A percentile compares a stretch with the other conserved stretches of the same genome.
Conservation (phyloP, 1,140 invertebrate genomes). For the Eurosta solidaginis region DNA sequence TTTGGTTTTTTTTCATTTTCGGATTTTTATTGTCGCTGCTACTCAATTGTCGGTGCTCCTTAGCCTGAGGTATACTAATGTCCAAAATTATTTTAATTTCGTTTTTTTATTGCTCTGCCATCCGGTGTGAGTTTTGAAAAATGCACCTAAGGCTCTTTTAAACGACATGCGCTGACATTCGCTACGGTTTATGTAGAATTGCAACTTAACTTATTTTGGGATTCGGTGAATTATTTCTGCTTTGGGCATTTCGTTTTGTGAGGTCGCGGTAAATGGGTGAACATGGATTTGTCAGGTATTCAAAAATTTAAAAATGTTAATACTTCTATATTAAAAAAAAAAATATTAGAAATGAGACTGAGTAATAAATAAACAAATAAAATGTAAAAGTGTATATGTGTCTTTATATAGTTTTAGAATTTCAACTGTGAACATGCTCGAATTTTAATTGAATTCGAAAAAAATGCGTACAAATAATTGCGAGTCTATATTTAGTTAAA, state of each 20-base stretch:
- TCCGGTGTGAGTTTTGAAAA: neutral
- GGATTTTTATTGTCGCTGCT: neutral
- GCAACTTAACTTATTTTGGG: neutral
- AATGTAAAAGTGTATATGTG: no score
- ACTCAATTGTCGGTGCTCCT: neutral
- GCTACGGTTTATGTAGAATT: neutral
- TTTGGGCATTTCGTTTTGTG: neutral
- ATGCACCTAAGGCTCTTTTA: neutral
- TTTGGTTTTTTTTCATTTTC: neutral
- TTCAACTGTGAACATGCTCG: no score
- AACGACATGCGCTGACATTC: neutral
- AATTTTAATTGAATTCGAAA: no score
- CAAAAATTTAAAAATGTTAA: no score
- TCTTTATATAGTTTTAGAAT: no score
- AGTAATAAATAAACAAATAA: no score
- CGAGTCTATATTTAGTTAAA: no score
- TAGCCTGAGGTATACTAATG: neutral
- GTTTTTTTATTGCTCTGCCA: neutral
- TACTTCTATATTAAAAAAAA: no score
- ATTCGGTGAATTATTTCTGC: neutral
- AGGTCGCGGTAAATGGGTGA: neutral
- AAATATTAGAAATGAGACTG: no score
- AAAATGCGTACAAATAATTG: no score
- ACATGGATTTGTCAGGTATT: no score
- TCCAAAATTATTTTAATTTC: slow-evolving; percentile 13